Conservation (phyloP, 1,140 invertebrate species). For the Drosophila kepulauana region DNA sequence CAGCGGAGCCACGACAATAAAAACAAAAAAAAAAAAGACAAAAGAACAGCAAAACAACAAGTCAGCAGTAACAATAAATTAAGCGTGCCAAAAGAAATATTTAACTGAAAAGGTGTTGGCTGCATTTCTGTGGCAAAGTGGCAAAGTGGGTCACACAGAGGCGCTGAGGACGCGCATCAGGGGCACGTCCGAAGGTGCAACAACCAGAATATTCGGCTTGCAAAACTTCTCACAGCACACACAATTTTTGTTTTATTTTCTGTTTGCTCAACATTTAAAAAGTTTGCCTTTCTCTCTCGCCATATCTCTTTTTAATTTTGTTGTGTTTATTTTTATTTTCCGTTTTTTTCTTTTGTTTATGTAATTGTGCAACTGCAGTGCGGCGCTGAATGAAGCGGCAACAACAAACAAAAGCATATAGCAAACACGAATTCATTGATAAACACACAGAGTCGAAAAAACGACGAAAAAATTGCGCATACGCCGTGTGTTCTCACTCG, state of each 20-base stretch:
- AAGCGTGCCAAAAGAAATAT: constrained; percentile 38
- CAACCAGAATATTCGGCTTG: constrained; percentile 35
- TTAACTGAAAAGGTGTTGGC: constrained; percentile 47
- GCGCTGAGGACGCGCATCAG: not conserved
- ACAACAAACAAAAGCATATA: constrained; percentile 12
- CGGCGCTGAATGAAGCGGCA: constrained; percentile 34
- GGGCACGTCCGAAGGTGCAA: constrained; percentile 49
- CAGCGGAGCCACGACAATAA: constrained; percentile 27
- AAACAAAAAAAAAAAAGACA: constrained; percentile 53
- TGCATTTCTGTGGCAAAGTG: constrained; percentile 44
- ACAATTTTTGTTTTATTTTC: not conserved
- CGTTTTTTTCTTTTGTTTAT: constrained; percentile 51
- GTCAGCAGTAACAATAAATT: constrained; percentile 42
- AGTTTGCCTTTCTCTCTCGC: constrained; percentile 1
- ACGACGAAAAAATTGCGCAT: constrained; percentile 36
- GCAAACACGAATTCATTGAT: constrained; percentile 67
- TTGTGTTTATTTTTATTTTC: constrained; percentile 2
- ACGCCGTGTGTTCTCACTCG: constrained; percentile 24
- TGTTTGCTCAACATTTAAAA: not conserved
- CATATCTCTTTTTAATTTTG: constrained; percentile 10
- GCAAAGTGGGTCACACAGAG: constrained; percentile 63
- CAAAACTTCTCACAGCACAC: no score
- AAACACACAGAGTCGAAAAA: constrained; percentile 45
- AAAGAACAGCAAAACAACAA: constrained; percentile 41
- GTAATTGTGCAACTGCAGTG: constrained; percentile 66